phyloP scores from a whole-genome alignment of 2,113 vertebrate species.

The Cnemophilus loriae region DNA sequence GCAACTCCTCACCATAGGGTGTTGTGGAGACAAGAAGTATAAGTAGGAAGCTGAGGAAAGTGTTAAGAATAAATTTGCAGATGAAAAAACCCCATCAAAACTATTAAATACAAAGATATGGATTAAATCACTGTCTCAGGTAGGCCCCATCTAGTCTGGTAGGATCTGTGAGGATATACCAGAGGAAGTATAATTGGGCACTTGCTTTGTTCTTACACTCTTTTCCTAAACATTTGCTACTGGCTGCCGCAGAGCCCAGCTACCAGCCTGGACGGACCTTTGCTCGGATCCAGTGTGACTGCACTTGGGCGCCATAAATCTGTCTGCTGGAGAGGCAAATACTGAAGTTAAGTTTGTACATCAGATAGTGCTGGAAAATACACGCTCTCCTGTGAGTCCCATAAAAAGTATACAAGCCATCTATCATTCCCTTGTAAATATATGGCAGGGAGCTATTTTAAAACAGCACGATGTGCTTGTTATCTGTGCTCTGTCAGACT shows the following conservation, averaged over 20 bases:
- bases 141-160: background rate
- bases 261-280: background rate
- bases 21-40: background rate
- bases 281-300: background rate
- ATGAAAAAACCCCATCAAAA: background rate
- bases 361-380: conserved; percentile 43
- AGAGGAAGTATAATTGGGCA: background rate
- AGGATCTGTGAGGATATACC: background rate
- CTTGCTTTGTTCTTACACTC: background rate
- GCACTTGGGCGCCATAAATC: background rate
- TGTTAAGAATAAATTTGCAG: background rate
- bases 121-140: background rate
- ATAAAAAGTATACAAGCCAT: conserved; percentile 32
- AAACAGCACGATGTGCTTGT: background rate
- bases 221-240: background rate
- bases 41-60: background rate
- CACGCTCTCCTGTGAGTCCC: background rate
- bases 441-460: conserved; percentile 16
- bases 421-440: conserved; percentile 12
- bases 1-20: background rate
- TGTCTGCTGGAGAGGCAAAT: background rate
- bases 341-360: conserved; percentile 30
- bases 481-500: background rate
- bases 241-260: background rate
- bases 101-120: background rate